A percentile compares a stretch with the other conserved stretches of the same genome.
Conservation (phyloP, 2,113 vertebrate genomes). For the Malaclemys terrapin region DNA sequence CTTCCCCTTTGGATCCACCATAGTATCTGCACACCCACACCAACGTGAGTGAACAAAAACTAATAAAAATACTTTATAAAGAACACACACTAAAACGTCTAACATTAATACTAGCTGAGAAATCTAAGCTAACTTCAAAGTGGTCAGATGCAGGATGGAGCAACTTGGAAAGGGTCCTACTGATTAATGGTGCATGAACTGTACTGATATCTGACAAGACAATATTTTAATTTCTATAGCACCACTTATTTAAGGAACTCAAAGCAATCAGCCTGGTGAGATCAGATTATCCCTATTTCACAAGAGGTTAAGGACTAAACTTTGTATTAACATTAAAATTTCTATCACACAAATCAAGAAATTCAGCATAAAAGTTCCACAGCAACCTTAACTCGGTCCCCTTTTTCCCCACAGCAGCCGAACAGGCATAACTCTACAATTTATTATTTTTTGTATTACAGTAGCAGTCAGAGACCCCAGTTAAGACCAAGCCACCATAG, state of each 20-base stretch:
- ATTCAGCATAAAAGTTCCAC: neutral
- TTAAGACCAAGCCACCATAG: neutral
- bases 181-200: neutral
- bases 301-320: neutral
- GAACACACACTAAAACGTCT: neutral
- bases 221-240: neutral
- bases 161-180: neutral
- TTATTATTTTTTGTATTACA: neutral
- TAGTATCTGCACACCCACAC: neutral
- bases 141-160: neutral
- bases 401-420: neutral
- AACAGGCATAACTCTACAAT: neutral
- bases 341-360: neutral
- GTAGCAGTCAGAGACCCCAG: too few species aligned
- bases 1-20: neutral
- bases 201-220: neutral
- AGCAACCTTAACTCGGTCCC: neutral
- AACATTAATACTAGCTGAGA: neutral
- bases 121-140: neutral
- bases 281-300: neutral
- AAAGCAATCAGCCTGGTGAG: neutral
- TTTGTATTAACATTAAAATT: neutral
- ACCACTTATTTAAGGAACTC: neutral
- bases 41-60: neutral
- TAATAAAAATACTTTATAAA: neutral